phyloP scores from a whole-genome alignment of 2,113 vertebrate genomes.

The Pipa parva region DNA sequence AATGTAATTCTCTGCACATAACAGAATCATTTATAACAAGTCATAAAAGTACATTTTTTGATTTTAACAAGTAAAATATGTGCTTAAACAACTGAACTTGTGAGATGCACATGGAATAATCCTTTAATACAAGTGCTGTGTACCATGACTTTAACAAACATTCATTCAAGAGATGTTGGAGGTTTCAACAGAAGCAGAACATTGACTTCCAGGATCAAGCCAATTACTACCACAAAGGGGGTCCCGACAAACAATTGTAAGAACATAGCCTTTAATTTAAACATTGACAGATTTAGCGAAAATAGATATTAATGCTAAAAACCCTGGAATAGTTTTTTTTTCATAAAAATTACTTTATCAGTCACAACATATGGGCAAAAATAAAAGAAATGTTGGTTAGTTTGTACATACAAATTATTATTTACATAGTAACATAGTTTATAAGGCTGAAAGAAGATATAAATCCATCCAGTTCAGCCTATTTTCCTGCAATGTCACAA shows the following conservation, averaged over 20 bases:
- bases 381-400: too few species aligned
- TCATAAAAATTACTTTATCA: background rate
- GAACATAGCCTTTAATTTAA: constrained; percentile 5
- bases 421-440: too few species aligned
- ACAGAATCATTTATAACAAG: constrained; percentile 42
- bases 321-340: background rate
- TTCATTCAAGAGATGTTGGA: constrained; percentile 3
- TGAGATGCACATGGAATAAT: constrained; percentile 29
- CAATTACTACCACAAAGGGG: constrained; percentile 20
- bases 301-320: constrained; percentile 7
- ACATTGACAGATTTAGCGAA: constrained; percentile 8
- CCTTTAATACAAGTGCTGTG: constrained; percentile 38
- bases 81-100: constrained; percentile 39
- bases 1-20: background rate
- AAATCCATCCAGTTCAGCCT: too few species aligned
- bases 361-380: too few species aligned
- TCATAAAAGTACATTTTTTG: constrained; percentile 26
- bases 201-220: constrained; percentile 26
- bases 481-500: too few species aligned
- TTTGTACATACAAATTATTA: too few species aligned
- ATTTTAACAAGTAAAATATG: constrained; percentile 15
- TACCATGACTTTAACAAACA: constrained; percentile 33
- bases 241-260: constrained; percentile 2
- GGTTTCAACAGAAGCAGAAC: constrained; percentile 44
- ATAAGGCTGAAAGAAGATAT: too few species aligned